phyloP scores from a whole-genome alignment of 2,888 invertebrate species.

The Dusona sp. region DNA sequence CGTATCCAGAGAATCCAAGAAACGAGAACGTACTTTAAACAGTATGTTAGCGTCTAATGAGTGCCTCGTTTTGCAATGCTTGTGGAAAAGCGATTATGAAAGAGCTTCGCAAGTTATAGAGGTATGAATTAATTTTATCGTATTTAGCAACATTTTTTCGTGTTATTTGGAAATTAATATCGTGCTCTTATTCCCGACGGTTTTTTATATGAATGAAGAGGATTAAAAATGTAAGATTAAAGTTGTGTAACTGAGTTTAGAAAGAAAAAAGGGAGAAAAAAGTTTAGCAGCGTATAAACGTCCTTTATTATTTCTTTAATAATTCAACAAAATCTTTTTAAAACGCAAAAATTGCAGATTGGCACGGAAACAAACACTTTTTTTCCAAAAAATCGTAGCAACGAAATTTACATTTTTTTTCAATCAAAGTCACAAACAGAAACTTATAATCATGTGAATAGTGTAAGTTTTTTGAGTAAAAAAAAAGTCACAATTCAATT shows the following conservation, averaged over 20 bases:
- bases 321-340: too few species aligned
- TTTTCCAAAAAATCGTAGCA: background rate
- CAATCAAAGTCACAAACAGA: too few species aligned
- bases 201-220: too few species aligned
- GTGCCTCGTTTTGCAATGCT: constrained; percentile 90
- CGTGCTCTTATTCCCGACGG: too few species aligned
- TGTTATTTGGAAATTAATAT: background rate
- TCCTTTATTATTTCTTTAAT: too few species aligned
- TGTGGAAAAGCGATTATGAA: constrained; percentile 90
- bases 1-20: constrained; percentile 73
- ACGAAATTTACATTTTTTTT: too few species aligned
- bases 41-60: constrained; percentile 92
- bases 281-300: too few species aligned
- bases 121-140: constrained; percentile 85
- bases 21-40: constrained; percentile 85
- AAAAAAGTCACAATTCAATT: background rate
- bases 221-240: too few species aligned
- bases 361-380: background rate
- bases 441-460: too few species aligned
- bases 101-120: constrained; percentile 92
- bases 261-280: too few species aligned
- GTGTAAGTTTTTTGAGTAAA: too few species aligned
- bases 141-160: constrained; percentile 45
- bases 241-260: too few species aligned
- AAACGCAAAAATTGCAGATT: background rate